These are phyloP conservation scores for Acrobeloides nanus DNA, from an alignment of 2,888 invertebrate genomes.

Conservation along the genomic window DNA sequence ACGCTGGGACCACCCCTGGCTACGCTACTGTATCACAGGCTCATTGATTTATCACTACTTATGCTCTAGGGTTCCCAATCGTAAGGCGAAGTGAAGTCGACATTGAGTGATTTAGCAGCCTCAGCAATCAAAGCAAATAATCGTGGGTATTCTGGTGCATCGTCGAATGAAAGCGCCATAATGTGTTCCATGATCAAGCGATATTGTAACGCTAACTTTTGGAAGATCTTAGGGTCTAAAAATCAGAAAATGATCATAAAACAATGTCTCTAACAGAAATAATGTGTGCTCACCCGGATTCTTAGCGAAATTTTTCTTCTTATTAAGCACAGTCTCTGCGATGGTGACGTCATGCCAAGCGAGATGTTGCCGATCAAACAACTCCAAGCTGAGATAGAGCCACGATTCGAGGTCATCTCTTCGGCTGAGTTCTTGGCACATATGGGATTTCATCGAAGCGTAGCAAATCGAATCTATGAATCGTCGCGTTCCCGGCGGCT, in stretches of 20 bases:
- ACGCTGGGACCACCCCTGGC: no score
- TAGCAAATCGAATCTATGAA: conserved; percentile 9
- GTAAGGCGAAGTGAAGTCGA: conserved; percentile 8
- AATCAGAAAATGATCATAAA: no score
- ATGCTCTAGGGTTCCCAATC: no score
- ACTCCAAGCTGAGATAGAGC: conserved; percentile 10
- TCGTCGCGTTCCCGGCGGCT: not conserved
- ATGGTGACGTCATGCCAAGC: conserved; percentile 10
- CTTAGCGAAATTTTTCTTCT: conserved; percentile 10
- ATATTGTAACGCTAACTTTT: not conserved
- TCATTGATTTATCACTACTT: no score
- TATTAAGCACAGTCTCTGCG: conserved; percentile 3
- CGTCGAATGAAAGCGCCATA: conserved; percentile 3
- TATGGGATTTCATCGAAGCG: conserved; percentile 7
- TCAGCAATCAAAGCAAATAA: not conserved
- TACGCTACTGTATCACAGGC: no score
- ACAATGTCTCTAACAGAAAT: no score
- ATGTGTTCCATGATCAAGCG: conserved; percentile 6
- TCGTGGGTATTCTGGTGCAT: conserved; percentile 9
- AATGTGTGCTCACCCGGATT: conserved; percentile 1
- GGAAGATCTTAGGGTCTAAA: conserved; percentile 9
- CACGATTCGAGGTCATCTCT: conserved; percentile 14
- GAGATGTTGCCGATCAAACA: conserved; percentile 6
- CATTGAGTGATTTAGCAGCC: not conserved
- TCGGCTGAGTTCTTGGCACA: conserved; percentile 6